Percentiles rank a stretch among this genome's conserved stretches.
Conservation (phyloP, 2,113 vertebrate species). For the Phyllostomus hastatus region DNA sequence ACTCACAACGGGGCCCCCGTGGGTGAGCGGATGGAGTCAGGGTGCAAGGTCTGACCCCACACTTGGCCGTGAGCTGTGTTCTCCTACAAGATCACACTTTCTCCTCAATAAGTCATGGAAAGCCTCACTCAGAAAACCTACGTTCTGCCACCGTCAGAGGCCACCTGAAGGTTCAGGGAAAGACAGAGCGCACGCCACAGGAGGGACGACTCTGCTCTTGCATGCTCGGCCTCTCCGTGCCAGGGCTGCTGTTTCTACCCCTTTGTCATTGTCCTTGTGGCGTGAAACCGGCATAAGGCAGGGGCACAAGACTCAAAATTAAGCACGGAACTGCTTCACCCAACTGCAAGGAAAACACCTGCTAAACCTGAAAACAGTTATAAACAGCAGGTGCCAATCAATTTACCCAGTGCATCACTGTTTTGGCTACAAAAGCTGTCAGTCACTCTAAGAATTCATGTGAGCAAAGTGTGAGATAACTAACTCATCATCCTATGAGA, state of each 20-base stretch:
- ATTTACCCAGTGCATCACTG: fast-evolving
- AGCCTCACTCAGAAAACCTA: background rate
- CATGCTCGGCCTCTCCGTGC: background rate
- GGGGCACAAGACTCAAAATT: background rate
- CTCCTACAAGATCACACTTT: background rate
- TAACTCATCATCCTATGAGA: background rate
- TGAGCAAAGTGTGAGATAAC: background rate
- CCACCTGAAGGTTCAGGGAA: background rate
- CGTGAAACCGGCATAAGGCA: fast-evolving
- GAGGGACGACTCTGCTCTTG: background rate
- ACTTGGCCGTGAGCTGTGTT: no score
- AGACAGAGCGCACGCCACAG: background rate
- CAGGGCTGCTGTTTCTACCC: no score
- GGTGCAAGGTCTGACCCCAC: background rate
- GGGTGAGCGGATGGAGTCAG: fast-evolving
- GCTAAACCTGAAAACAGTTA: background rate
- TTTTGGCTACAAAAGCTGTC: background rate
- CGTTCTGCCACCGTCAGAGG: fast-evolving
- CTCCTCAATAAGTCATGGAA: background rate
- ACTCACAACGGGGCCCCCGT: fast-evolving
- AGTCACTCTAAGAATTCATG: background rate
- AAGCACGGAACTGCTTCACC: background rate
- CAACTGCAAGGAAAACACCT: background rate
- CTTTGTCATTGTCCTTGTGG: background rate
- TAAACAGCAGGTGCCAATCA: background rate